phyloP scores from a whole-genome alignment of 2,113 vertebrate genomes.

The Morphnarchus princeps region DNA sequence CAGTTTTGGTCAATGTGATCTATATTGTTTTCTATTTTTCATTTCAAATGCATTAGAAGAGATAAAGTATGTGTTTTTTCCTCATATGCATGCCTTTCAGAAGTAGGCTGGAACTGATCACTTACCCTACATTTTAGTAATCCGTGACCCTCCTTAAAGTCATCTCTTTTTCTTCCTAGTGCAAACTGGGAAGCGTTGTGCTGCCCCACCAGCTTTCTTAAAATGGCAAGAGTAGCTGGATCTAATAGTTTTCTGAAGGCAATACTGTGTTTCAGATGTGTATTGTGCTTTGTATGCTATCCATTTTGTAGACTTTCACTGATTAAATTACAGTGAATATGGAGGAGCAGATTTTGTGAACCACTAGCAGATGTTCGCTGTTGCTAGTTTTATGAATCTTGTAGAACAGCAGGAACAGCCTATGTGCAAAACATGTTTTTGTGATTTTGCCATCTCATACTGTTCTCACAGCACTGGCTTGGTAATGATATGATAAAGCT shows the following conservation, averaged over 20 bases:
- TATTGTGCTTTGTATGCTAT: neutral
- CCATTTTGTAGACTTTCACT: neutral
- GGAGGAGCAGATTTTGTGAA: neutral
- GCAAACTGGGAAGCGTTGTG: neutral
- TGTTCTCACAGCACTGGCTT: conserved; percentile 33
- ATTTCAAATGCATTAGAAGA: neutral
- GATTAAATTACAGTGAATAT: neutral
- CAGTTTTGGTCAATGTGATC: neutral
- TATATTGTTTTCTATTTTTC: neutral
- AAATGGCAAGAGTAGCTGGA: neutral
- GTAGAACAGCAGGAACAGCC: conserved; percentile 46
- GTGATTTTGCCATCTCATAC: conserved; percentile 25
- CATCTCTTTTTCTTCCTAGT: neutral
- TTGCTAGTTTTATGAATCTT: neutral
- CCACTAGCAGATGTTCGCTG: neutral
- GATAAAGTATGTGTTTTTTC: neutral
- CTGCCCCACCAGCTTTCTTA: neutral
- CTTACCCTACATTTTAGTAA: neutral
- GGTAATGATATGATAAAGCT: conserved; percentile 20
- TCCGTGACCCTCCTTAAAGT: neutral
- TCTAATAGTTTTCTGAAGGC: neutral
- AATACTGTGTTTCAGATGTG: neutral
- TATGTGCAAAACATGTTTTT: neutral
- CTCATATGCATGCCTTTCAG: neutral
- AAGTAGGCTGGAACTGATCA: neutral